Conservation (phyloP, 2,888 invertebrate species). For the Clostera curtula region DNA sequence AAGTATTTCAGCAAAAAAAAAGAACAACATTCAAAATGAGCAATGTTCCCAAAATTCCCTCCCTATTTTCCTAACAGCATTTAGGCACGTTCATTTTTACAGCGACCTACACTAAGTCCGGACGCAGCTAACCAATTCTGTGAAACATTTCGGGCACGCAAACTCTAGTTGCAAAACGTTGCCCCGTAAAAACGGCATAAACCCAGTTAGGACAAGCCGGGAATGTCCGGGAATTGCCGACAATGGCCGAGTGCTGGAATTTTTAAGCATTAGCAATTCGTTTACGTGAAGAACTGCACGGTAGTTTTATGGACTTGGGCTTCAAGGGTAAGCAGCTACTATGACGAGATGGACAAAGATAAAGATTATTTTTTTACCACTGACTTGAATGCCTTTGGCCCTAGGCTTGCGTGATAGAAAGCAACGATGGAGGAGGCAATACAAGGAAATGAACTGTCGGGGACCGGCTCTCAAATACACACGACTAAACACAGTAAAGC, state of each 20-base stretch:
- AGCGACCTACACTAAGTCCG: conserved; percentile 21
- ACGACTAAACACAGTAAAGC: no score
- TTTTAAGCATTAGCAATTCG: conserved; percentile 22
- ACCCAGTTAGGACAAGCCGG: conserved; percentile 20
- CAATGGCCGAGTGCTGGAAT: conserved; percentile 15
- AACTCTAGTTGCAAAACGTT: conserved; percentile 19
- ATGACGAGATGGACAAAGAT: no score
- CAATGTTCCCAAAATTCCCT: conserved; percentile 7
- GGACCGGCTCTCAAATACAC: no score
- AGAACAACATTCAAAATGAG: no score
- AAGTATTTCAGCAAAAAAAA: no score
- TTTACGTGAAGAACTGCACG: conserved; percentile 38
- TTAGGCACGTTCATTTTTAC: conserved; percentile 21
- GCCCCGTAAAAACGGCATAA: conserved; percentile 30
- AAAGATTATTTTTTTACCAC: no score
- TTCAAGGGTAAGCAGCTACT: no score
- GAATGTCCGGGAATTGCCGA: conserved; percentile 7
- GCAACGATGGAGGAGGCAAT: no score
- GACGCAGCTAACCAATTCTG: conserved; percentile 23
- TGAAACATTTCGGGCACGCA: conserved; percentile 24
- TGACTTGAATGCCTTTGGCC: no score
- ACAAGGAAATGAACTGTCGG: no score
- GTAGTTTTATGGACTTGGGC: conserved; percentile 34
- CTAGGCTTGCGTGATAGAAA: no score
- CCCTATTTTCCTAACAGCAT: conserved; percentile 11